These are phyloP conservation scores for Junonia oenone DNA, from an alignment of 2,888 invertebrate genomes.

Conservation along the genomic window DNA sequence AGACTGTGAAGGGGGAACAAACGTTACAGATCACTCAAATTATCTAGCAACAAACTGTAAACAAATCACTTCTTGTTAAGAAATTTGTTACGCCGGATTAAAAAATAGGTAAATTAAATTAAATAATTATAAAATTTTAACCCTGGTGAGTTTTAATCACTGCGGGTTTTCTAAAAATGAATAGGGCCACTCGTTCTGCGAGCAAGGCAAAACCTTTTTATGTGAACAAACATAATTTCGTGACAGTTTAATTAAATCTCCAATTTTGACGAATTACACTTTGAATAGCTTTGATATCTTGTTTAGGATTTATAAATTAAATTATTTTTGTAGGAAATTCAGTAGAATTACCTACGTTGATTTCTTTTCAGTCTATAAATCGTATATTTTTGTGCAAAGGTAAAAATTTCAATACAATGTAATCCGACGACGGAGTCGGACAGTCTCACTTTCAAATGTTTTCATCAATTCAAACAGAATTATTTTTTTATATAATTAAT, in stretches of 20 bases:
- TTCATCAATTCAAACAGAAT: too few relatives aligned
- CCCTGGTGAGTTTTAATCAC: constrained; percentile 39
- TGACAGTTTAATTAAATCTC: constrained; percentile 26
- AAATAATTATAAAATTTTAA: constrained; percentile 36
- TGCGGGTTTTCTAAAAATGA: constrained; percentile 36
- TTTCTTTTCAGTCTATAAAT: too few relatives aligned
- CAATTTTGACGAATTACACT: constrained; percentile 20
- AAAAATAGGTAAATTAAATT: constrained; percentile 35
- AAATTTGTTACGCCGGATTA: constrained; percentile 34
- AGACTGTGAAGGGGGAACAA: not conserved
- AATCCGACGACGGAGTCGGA: too few relatives aligned
- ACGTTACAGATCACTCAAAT: not conserved
- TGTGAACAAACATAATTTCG: constrained; percentile 26
- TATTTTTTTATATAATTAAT: too few relatives aligned
- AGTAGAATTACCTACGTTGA: too few relatives aligned
- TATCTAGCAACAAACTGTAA: not conserved
- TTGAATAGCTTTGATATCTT: constrained; percentile 7
- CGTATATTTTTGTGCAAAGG: too few relatives aligned
- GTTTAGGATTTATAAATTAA: not conserved
- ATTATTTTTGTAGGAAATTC: not conserved
- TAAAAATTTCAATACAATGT: too few relatives aligned
- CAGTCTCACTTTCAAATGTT: too few relatives aligned
- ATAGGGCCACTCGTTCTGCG: constrained; percentile 30
- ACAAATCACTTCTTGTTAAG: constrained; percentile 23
- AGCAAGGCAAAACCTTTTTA: constrained; percentile 16